Conservation (phyloP, 2,113 vertebrate genomes). For the Emydura subglobosa region DNA sequence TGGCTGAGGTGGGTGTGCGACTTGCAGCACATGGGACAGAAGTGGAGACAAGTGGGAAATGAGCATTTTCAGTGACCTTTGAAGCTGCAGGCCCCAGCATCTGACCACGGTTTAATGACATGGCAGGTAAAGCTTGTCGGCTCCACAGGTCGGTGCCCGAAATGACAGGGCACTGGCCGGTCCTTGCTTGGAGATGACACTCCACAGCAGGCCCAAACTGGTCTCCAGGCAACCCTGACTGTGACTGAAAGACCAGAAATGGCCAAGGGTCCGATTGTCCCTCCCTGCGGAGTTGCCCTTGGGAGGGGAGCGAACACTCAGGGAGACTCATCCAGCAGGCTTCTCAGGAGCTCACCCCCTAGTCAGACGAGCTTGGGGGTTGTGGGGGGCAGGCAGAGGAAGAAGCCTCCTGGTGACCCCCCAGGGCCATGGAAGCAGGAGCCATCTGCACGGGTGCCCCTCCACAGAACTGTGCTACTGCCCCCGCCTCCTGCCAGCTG, state of each 20-base stretch:
- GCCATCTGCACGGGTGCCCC: no score
- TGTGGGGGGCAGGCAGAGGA: no score
- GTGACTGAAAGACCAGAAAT: neutral
- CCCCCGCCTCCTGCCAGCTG: no score
- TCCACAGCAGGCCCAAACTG: neutral
- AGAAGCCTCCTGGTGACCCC: no score
- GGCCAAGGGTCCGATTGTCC: fast-evolving
- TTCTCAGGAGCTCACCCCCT: neutral
- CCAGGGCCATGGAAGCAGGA: no score
- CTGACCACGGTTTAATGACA: neutral
- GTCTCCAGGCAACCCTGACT: neutral
- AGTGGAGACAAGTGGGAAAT: neutral
- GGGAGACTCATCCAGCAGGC: fast-evolving
- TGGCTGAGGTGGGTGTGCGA: neutral
- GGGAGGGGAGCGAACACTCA: fast-evolving
- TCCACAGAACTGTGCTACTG: no score
- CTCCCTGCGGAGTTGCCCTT: neutral
- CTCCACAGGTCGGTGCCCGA: neutral
- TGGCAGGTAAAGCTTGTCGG: fast-evolving
- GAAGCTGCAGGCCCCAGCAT: neutral
- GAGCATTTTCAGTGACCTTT: neutral
- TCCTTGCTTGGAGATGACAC: neutral
- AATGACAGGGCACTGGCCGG: no score
- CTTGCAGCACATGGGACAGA: neutral
- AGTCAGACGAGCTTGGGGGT: fast-evolving